Base-by-base conservation (phyloP, 1,140 invertebrate species). In the Penaeus chinensis region DNA sequence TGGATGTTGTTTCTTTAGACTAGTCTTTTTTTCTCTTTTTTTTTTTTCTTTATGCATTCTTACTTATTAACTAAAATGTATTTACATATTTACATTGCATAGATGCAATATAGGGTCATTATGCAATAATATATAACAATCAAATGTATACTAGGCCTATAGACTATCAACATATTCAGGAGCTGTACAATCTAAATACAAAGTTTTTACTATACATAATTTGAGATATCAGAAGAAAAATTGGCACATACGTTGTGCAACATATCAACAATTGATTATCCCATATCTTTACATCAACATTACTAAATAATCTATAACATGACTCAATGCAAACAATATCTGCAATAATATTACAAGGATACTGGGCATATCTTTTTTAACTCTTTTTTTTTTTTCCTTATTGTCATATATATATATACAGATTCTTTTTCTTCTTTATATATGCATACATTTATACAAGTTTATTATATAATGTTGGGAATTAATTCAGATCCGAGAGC, bases 401-500 rank as follows among this genome's bases (percentile, higher is more conserved):
- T 74, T 19, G n/a, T 32, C 8, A 74, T 32, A 74, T 32, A 37
- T 37, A 74, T 74, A 74, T 74, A 74, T 19, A 74, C 18, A 74
- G 5, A 54, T 54, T 54, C 11, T 16, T 54, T 37, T 66, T 54
- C 65, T 82, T 82, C n/a, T 82, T 77, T 80, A 65, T 82, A 71
- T 24, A 24, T 71, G 32, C 66, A 32, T 32, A 71, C 10, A 32
- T 32, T 32, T 54, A 54, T 54, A 54, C 54, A 54, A 54, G 54
- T 54, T 54, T 54, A 54, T 54, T 16, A 87, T n/a, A 87, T 74
- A 82, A 87, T 65, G 80, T 65, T 87, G 22, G 69, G 85, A 76
- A 87, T 66, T 19, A 81, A 74, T 77, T 87, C 85, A 82, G 85
- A 81, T 62, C 79, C 79, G 54, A 87, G 85, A 82, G 78, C 65